Percentiles rank a stretch among this genome's conserved stretches.
phyloP scores from a whole-genome alignment of 2,888 invertebrate genomes.

The Trachelus stipa region DNA sequence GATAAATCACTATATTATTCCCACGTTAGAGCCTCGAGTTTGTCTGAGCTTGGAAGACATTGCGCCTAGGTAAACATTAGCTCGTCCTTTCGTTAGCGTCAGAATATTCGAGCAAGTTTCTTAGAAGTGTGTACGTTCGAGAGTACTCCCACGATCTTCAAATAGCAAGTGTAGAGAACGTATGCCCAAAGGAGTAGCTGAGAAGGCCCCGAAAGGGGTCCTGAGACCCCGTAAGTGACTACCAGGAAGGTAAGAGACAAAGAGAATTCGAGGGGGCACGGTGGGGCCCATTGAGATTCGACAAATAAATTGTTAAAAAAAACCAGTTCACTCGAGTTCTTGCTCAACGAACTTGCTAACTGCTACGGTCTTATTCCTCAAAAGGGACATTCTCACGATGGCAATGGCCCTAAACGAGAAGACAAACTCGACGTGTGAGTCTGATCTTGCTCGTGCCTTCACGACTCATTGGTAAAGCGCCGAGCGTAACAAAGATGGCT shows the following conservation, averaged over 20 bases:
- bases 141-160: not conserved
- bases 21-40: not conserved
- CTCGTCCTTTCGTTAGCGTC: not conserved
- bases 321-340: constrained; percentile 42
- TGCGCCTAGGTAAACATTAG: not conserved
- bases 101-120: not conserved
- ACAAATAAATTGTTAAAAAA: constrained; percentile 35
- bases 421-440: not conserved
- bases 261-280: constrained; percentile 2
- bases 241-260: constrained; percentile 6
- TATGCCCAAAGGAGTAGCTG: not conserved
- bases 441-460: not conserved
- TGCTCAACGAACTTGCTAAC: constrained; percentile 22
- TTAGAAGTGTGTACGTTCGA: not conserved
- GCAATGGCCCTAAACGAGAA: not conserved
- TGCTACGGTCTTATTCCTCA: constrained; percentile 27
- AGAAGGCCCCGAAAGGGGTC: not conserved
- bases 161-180: not conserved
- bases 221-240: not conserved
- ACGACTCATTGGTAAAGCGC: not conserved
- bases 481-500: not conserved
- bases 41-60: not conserved
- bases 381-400: constrained; percentile 29
- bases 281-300: constrained; percentile 37
- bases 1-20: not conserved